Evolutionary conservation across 1,140 invertebrate genomes (phyloP).

Genomic region (Heliconius melpomene): DNA sequence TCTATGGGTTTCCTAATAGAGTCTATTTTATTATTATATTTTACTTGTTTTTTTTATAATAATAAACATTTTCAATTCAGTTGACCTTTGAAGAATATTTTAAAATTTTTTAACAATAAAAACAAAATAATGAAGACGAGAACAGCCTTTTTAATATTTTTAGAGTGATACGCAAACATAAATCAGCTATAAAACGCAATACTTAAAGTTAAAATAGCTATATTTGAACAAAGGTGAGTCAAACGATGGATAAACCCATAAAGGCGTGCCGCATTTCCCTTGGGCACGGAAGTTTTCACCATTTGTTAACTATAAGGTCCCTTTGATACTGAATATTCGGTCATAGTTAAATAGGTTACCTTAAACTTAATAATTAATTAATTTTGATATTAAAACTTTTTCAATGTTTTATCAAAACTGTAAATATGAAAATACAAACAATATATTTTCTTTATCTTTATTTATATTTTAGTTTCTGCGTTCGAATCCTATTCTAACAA

Average conservation of each 20-base stretch:
- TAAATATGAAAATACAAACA: neutral
- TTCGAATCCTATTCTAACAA: too few species aligned
- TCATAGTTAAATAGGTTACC: neutral
- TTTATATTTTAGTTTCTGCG: too few species aligned
- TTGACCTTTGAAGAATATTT: too few species aligned
- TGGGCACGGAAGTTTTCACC: slow-evolving; percentile 15
- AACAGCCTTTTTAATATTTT: neutral
- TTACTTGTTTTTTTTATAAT: too few species aligned
- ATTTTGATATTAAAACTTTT: too few species aligned
- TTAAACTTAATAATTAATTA: too few species aligned
- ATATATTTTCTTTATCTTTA: too few species aligned
- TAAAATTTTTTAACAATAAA: too few species aligned
- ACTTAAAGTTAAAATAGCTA: slow-evolving; percentile 7
- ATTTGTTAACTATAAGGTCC: slow-evolving; percentile 3
- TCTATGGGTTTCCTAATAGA: too few species aligned
- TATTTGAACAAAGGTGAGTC: slow-evolving; percentile 27
- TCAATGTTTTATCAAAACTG: too few species aligned
- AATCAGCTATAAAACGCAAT: neutral
- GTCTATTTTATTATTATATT: too few species aligned
- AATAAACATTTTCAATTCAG: too few species aligned
- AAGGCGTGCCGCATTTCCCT: slow-evolving; percentile 24
- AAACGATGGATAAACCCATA: slow-evolving; percentile 26
- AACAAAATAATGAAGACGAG: neutral
- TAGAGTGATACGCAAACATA: neutral
- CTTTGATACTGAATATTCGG: neutral